phyloP scores from a whole-genome alignment of 2,797 vertebrate species.

The Lepus oiostolus region DNA sequence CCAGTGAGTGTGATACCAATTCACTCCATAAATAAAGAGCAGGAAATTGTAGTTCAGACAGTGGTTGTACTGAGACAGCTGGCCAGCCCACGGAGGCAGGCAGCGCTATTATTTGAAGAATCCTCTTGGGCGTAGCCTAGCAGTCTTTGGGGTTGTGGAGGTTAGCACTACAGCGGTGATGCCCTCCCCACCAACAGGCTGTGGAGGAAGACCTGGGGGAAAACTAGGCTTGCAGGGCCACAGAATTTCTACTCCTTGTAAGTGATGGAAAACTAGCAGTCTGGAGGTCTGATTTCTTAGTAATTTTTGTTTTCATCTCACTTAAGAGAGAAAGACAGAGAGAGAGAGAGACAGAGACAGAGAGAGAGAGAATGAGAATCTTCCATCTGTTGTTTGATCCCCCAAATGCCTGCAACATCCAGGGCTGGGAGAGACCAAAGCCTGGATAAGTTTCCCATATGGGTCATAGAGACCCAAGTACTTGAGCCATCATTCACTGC shows the following conservation, averaged over 20 bases:
- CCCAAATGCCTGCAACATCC: no score
- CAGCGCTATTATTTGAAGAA: slow-evolving; percentile 71
- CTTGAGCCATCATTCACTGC: no score
- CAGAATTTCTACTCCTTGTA: neutral
- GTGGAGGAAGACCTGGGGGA: slow-evolving; percentile 19
- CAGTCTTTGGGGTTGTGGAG: slow-evolving; percentile 61
- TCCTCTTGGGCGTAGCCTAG: slow-evolving; percentile 42
- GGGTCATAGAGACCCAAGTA: no score
- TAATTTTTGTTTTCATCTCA: no score
- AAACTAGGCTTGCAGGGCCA: neutral
- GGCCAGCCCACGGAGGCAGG: slow-evolving; percentile 60
- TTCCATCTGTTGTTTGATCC: no score
- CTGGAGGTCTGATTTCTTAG: neutral
- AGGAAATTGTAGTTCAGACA: neutral
- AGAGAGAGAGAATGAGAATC: no score
- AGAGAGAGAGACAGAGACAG: no score
- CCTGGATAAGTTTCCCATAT: no score
- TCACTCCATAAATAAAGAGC: neutral
- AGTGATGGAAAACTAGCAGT: neutral
- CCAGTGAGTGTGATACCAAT: neutral
- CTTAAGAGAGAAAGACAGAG: no score
- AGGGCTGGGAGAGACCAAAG: no score
- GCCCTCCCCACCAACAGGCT: neutral
- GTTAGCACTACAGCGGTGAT: slow-evolving; percentile 2
- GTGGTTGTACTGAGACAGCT: slow-evolving; percentile 40